Evolutionary conservation across 2,888 invertebrate genomes (phyloP), one percentile per base, ranked within the genome.

Genomic region (Papilio protenor): DNA sequence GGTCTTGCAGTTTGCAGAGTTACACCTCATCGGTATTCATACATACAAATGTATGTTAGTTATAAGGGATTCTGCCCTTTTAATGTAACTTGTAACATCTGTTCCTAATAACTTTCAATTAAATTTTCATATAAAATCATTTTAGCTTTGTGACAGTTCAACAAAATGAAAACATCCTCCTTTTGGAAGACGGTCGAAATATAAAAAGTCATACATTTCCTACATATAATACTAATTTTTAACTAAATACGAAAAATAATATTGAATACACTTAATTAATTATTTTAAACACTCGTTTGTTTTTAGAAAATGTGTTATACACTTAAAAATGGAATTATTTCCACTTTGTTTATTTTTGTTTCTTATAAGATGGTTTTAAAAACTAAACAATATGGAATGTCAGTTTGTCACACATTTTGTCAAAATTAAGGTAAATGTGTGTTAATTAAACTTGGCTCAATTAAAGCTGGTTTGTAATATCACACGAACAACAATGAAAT

Each of bases 401-500:
- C 18, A 52, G 5, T 27, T 10, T 72, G 33, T 18, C n/a, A n/a
- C n/a, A 72, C n/a, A 49, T 16, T 21, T 27, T 55, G 1, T 11
- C 11, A 55, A 72, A 55, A 49, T 52, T 52, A 27, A 52, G 11
- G 4, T 18, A 55, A 52, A 23, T 52, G 23, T n/a, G 27, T 33
- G 5, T n/a, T 33, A 33, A 76, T 72, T n/a, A 72, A n/a, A 14
- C 16, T 61, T 49, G 16, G 5, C 49, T 27, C 61, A 33, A n/a
- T 64, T 61, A 18, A 6, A 52, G 21, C 69, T 45, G 64, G 21
- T 14, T 61, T 27, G 16, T 16, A 49, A 55, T 40, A 52, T 52
- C 2, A 52, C 61, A 64, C 12, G 45, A n/a, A 66, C 47, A 73
- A 57, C 21, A 66, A 71, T 66, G 87, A 89, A 87, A 86, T 84